A percentile compares a stretch with the other conserved stretches of the same genome.
phyloP scores from a whole-genome alignment of 2,888 invertebrate genomes.

The Panorpa germanica region DNA sequence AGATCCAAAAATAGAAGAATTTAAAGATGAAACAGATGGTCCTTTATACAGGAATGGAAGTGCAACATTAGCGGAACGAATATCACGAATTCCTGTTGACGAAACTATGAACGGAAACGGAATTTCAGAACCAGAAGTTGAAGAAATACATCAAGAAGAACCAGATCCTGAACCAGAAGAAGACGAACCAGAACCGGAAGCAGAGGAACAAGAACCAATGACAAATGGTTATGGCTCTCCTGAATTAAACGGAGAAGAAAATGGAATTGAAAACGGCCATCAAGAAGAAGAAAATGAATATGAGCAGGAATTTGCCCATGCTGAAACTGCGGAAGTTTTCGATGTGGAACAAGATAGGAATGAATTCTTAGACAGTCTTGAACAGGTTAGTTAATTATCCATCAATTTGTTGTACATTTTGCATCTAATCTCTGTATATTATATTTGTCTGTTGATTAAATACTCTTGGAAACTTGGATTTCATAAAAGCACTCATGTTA shows the following conservation, averaged over 20 bases:
- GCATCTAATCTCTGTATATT: no score
- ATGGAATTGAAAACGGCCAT: conserved; percentile 14
- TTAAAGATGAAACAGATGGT: conserved; percentile 12
- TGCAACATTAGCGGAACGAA: conserved; percentile 7
- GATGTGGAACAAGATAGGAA: conserved; percentile 12
- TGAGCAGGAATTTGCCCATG: conserved; percentile 11
- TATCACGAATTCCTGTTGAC: conserved; percentile 1
- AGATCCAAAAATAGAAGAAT: conserved; percentile 12
- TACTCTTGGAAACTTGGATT: no score
- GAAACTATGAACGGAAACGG: conserved; percentile 9
- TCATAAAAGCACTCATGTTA: no score
- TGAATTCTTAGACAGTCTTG: no score
- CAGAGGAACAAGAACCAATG: conserved; percentile 11
- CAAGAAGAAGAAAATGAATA: conserved; percentile 11
- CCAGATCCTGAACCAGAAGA: conserved; percentile 11
- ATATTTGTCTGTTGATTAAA: no score
- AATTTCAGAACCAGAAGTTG: conserved; percentile 15
- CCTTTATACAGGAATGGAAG: conserved; percentile 7
- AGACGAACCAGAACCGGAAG: conserved; percentile 13
- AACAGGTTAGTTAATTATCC: no score
- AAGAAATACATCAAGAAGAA: conserved; percentile 13
- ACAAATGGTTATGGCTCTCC: conserved; percentile 11
- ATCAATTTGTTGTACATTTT: no score
- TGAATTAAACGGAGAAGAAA: conserved; percentile 13
- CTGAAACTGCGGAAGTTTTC: conserved; percentile 11